phyloP scores from a whole-genome alignment of 2,113 vertebrate species.

The Hippolais icterina region DNA sequence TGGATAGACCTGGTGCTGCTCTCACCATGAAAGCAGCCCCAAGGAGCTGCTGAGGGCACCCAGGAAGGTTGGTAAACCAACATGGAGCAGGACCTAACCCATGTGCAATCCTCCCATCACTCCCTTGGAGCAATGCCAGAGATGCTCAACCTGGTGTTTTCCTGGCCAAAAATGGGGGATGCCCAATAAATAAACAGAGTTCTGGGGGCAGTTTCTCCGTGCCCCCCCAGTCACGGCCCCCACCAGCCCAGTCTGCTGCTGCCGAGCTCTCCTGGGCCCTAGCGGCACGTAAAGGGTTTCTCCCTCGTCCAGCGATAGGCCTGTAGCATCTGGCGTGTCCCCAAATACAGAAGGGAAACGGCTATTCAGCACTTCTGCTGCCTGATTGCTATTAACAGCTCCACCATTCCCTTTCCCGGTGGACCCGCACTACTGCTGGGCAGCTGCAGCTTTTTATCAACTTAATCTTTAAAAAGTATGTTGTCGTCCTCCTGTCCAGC shows the following conservation, averaged over 20 bases:
- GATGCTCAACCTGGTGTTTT: not conserved
- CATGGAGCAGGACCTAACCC: not conserved
- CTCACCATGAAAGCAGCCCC: rapidly evolving
- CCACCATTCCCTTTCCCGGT: not conserved
- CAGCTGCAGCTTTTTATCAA: constrained; percentile 27
- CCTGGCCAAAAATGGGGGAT: not conserved
- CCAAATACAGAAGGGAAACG: constrained; percentile 61
- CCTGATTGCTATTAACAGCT: constrained; percentile 53
- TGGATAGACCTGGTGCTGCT: not conserved
- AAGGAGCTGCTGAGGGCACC: not conserved
- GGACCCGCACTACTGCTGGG: not conserved
- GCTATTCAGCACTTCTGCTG: constrained; percentile 67
- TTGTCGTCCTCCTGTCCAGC: not conserved
- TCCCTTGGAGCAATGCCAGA: rapidly evolving
- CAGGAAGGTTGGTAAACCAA: rapidly evolving
- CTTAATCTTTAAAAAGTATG: not conserved
- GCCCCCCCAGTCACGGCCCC: rapidly evolving
- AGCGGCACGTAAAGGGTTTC: not conserved
- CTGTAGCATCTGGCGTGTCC: constrained; percentile 58
- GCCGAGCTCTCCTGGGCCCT: not conserved
- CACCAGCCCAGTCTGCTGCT: not conserved
- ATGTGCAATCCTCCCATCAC: rapidly evolving
- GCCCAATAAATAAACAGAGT: not conserved
- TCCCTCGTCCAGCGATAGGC: not conserved
- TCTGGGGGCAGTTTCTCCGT: not conserved